Evolutionary conservation across 2,797 vertebrate genomes (phyloP).

Genomic region (Tinamus major): DNA sequence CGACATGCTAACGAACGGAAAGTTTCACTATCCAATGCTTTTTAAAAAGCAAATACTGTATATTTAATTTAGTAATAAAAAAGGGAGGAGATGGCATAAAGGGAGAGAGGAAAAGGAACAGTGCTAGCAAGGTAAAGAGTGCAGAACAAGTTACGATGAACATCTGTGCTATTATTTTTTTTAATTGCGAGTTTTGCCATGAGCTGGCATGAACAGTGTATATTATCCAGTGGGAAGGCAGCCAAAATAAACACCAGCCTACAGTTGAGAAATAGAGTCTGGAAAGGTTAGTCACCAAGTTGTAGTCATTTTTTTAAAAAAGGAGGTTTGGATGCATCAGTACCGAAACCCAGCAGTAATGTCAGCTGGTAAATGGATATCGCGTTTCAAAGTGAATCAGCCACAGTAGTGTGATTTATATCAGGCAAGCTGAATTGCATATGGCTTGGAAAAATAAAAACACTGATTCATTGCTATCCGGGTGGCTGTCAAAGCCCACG

Average conservation of each 20-base stretch:
- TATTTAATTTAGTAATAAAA: slow-evolving; percentile 58
- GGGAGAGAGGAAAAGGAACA: slow-evolving; percentile 9
- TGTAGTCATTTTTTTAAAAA: slow-evolving; percentile 67
- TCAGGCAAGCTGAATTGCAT: slow-evolving; percentile 76
- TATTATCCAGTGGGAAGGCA: slow-evolving; percentile 64
- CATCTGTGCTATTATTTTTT: slow-evolving; percentile 52
- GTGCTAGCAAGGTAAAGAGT: slow-evolving; percentile 49
- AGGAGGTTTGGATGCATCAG: slow-evolving; percentile 49
- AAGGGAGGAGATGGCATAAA: neutral
- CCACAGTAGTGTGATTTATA: slow-evolving; percentile 76
- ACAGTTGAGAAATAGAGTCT: slow-evolving; percentile 76
- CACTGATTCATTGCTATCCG: slow-evolving; percentile 76
- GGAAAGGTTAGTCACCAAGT: slow-evolving; percentile 77
- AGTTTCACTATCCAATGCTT: slow-evolving; percentile 59
- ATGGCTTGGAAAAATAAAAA: slow-evolving; percentile 79
- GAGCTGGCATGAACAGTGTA: slow-evolving; percentile 64
- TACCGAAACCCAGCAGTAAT: slow-evolving; percentile 57
- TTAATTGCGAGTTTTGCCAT: slow-evolving; percentile 74
- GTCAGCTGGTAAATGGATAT: slow-evolving; percentile 77
- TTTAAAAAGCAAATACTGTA: slow-evolving; percentile 68
- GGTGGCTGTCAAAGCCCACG: slow-evolving; percentile 57
- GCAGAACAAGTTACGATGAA: slow-evolving; percentile 47
- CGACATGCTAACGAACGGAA: slow-evolving; percentile 46
- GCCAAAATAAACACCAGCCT: slow-evolving; percentile 78
- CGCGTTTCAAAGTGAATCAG: slow-evolving; percentile 71